Conservation (phyloP, 2,888 invertebrate species). For the Ptychoptera albimana region DNA sequence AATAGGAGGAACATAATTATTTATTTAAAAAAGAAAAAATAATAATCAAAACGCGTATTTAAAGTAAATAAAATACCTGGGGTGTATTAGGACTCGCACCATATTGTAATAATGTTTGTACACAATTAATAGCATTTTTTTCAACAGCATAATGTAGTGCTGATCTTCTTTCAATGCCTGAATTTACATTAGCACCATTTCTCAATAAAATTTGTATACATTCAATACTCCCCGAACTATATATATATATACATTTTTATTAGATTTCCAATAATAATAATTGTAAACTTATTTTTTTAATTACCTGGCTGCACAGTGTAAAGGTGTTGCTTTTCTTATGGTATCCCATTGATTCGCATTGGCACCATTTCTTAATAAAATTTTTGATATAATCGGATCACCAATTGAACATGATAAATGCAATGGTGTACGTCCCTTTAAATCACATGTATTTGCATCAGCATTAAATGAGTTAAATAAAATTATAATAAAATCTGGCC, state of each 20-base stretch:
- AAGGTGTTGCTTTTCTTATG: conserved; percentile 49
- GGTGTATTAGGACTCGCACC: conserved; percentile 73
- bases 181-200: conserved; percentile 65
- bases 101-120: conserved; percentile 50
- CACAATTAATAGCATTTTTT: conserved; percentile 57
- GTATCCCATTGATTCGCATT: conserved; percentile 58
- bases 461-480: conserved; percentile 28
- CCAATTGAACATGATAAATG: conserved; percentile 69
- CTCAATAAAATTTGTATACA: conserved; percentile 43
- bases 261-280: background rate
- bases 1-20: conserved; percentile 8
- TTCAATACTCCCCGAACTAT: conserved; percentile 26
- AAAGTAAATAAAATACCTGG: conserved; percentile 36
- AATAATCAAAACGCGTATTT: background rate
- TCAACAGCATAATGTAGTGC: conserved; percentile 75
- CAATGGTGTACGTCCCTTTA: conserved; percentile 49
- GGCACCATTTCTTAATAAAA: conserved; percentile 51
- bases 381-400: conserved; percentile 49
- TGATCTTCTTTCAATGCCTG: conserved; percentile 50
- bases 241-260: background rate
- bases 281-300: background rate
- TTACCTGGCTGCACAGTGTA: conserved; percentile 59
- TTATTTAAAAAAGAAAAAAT: background rate
- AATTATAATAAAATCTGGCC: conserved; percentile 19
- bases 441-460: conserved; percentile 46